Conservation (phyloP, 2,888 invertebrate genomes). For the Apodemia mormo region DNA sequence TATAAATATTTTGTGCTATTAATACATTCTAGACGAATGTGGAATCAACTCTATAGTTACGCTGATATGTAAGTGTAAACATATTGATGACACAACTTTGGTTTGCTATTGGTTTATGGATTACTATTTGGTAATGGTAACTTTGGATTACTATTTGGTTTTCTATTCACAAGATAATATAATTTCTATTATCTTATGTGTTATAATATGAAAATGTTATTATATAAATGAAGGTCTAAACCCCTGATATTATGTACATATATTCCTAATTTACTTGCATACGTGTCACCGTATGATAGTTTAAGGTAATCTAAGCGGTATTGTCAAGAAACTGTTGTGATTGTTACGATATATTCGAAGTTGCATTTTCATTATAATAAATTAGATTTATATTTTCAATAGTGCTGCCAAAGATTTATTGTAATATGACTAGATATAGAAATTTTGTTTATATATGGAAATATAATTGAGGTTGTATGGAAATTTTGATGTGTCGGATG, state of each 20-base stretch:
- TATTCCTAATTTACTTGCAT: slow-evolving; percentile 30
- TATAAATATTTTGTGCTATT: too few relatives aligned
- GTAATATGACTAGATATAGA: slow-evolving; percentile 70
- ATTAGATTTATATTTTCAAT: slow-evolving; percentile 81
- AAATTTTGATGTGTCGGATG: slow-evolving; percentile 53
- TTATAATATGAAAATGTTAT: slow-evolving; percentile 46
- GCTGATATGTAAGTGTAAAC: too few relatives aligned
- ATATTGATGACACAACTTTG: not conserved
- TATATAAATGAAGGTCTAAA: slow-evolving; percentile 66
- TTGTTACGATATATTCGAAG: slow-evolving; percentile 75
- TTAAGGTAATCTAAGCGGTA: slow-evolving; percentile 52
- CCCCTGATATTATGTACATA: slow-evolving; percentile 74
- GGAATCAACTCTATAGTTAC: too few relatives aligned
- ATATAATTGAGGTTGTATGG: slow-evolving; percentile 59
- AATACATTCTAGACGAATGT: too few relatives aligned
- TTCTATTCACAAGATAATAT: not conserved
- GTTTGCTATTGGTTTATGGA: not conserved
- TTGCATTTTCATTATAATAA: slow-evolving; percentile 79
- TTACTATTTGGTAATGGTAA: not conserved
- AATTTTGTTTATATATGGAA: slow-evolving; percentile 65
- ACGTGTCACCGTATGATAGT: slow-evolving; percentile 13
- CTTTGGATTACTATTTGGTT: slow-evolving; percentile 4
- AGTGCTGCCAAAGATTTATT: slow-evolving; percentile 81
- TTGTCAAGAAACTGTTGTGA: slow-evolving; percentile 77
- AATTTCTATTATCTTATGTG: slow-evolving; percentile 46